Evolutionary conservation across 1,140 invertebrate species (phyloP).

Genomic region (Heterodera schachtii): DNA sequence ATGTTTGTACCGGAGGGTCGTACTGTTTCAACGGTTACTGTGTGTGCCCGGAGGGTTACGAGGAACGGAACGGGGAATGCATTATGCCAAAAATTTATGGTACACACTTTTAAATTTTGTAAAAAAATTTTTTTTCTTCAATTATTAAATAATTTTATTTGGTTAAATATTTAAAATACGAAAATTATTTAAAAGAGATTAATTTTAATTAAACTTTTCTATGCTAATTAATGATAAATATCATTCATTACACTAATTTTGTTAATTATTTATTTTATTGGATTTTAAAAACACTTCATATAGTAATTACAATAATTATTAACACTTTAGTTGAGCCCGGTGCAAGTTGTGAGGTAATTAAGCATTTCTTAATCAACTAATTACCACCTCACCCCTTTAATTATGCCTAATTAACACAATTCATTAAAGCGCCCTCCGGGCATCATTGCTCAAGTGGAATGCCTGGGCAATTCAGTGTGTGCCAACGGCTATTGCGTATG

Average conservation of each 20-base stretch:
- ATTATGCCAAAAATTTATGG: conserved; percentile 49
- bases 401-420: neutral
- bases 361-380: too few species aligned
- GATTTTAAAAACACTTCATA: neutral
- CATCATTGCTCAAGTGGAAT: conserved; percentile 21
- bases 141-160: neutral
- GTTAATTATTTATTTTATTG: too few species aligned
- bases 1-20: conserved; percentile 48
- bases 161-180: too few species aligned
- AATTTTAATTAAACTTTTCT: too few species aligned
- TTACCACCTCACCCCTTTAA: too few species aligned
- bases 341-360: conserved; percentile 38
- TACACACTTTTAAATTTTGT: conserved; percentile 11
- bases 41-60: conserved; percentile 50
- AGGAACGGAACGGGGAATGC: conserved; percentile 49
- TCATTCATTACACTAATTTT: too few species aligned
- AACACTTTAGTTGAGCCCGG: conserved; percentile 46
- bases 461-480: conserved; percentile 51
- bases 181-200: too few species aligned
- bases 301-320: neutral
- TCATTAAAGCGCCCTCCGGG: neutral
- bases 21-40: conserved; percentile 54
- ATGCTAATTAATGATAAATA: too few species aligned
- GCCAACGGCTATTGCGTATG: conserved; percentile 54
- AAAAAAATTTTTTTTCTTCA: neutral